These are phyloP conservation scores for Proteles cristata DNA, from an alignment of 2,113 vertebrate genomes.

Conservation along the genomic window DNA sequence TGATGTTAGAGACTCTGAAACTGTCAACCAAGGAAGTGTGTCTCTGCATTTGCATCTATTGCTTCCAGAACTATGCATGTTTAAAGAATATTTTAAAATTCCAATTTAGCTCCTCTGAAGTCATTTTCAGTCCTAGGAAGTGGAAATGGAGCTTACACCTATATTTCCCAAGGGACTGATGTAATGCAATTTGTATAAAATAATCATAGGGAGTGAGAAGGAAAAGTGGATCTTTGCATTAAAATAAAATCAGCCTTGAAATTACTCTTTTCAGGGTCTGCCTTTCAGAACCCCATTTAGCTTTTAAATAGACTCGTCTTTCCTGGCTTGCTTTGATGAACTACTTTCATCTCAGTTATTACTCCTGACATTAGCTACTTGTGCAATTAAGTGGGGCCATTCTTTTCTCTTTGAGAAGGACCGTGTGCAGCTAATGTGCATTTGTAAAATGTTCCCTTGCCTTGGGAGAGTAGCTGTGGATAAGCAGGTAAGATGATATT, in stretches of 20 bases:
- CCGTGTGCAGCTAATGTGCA: not conserved
- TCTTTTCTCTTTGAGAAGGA: slow-evolving; percentile 44
- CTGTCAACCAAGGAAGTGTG: not conserved
- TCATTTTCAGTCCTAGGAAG: slow-evolving; percentile 43
- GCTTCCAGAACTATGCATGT: slow-evolving; percentile 9
- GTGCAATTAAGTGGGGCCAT: slow-evolving; percentile 59
- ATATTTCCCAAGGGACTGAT: slow-evolving; percentile 60
- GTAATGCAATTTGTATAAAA: slow-evolving; percentile 58
- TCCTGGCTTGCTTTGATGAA: slow-evolving; percentile 54
- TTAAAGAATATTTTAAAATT: slow-evolving; percentile 49
- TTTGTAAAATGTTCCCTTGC: slow-evolving; percentile 35
- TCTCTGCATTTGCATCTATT: slow-evolving; percentile 37
- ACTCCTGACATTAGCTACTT: slow-evolving; percentile 64
- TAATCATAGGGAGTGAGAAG: slow-evolving; percentile 42
- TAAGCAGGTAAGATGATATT: not conserved
- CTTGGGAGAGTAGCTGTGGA: slow-evolving; percentile 34
- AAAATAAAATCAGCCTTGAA: slow-evolving; percentile 64
- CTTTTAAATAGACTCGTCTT: slow-evolving; percentile 60
- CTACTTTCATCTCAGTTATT: slow-evolving; percentile 49
- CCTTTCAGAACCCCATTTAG: slow-evolving; percentile 69
- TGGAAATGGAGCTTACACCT: slow-evolving; percentile 54
- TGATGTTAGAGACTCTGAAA: not conserved
- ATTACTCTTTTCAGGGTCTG: slow-evolving; percentile 44
- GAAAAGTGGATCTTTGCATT: slow-evolving; percentile 52
- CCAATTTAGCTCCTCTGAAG: not conserved